A percentile compares a stretch with the other conserved stretches of the same genome.
These are phyloP conservation scores for Botia almorhae DNA, from an alignment of 2,797 vertebrate genomes.

Conservation along the genomic window DNA sequence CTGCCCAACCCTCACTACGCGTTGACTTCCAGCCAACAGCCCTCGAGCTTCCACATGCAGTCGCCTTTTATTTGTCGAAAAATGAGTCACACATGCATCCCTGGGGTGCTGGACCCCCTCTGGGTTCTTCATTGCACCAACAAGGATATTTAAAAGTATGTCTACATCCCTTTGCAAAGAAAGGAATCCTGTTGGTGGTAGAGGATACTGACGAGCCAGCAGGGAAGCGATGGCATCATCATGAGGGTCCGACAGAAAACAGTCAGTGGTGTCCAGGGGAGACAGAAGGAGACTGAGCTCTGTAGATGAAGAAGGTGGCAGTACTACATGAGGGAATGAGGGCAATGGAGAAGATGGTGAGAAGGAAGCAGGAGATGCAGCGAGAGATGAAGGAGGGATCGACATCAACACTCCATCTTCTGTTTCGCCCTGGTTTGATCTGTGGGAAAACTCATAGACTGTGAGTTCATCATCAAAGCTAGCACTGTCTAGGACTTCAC, in stretches of 20 bases:
- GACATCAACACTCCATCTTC: slow-evolving; percentile 69
- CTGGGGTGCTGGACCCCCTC: slow-evolving; percentile 74
- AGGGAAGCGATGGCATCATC: slow-evolving; percentile 79
- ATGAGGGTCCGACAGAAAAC: slow-evolving; percentile 69
- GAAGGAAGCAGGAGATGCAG: slow-evolving; percentile 65
- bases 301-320: slow-evolving; percentile 71
- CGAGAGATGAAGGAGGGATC: slow-evolving; percentile 74
- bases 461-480: slow-evolving; percentile 80
- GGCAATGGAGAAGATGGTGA: slow-evolving; percentile 72
- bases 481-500: slow-evolving; percentile 65
- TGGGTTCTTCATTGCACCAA: slow-evolving; percentile 68
- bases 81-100: slow-evolving; percentile 83
- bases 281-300: slow-evolving; percentile 81
- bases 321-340: slow-evolving; percentile 67
- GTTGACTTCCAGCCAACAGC: slow-evolving; percentile 88
- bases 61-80: slow-evolving; percentile 84
- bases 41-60: slow-evolving; percentile 84
- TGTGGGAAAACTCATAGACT: slow-evolving; percentile 74
- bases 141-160: slow-evolving; percentile 84
- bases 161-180: slow-evolving; percentile 82
- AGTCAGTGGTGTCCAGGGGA: slow-evolving; percentile 67
- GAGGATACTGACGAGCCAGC: slow-evolving; percentile 72
- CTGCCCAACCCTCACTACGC: slow-evolving; percentile 83
- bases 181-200: slow-evolving; percentile 81
- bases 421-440: slow-evolving; percentile 60